Conservation (phyloP, 2,797 vertebrate species). For the Myotis pilosus region DNA sequence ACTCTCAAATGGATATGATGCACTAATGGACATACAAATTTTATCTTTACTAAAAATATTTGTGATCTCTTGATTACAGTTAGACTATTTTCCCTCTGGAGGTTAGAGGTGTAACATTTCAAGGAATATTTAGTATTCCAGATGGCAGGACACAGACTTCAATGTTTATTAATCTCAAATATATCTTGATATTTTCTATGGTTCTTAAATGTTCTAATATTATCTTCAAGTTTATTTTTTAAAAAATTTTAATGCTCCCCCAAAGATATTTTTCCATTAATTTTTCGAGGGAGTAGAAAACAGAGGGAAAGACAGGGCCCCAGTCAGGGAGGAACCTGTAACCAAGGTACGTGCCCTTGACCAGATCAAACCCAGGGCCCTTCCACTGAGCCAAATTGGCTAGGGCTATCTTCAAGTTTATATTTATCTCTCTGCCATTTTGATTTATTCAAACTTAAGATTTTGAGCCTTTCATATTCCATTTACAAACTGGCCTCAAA, state of each 20-base stretch:
- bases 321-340: too few relatives aligned
- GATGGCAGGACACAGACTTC: neutral
- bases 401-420: neutral
- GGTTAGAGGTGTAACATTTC: constrained; percentile 8
- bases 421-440: neutral
- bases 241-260: too few relatives aligned
- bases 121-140: neutral
- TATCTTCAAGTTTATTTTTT: neutral
- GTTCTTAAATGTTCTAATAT: neutral
- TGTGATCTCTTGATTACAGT: neutral
- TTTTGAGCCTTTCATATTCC: neutral
- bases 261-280: too few relatives aligned
- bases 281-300: too few relatives aligned
- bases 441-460: neutral
- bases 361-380: too few relatives aligned
- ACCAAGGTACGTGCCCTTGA: too few relatives aligned
- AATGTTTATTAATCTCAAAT: neutral
- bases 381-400: too few relatives aligned
- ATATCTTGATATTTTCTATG: neutral
- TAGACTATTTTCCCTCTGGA: neutral
- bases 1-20: neutral
- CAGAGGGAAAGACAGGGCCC: too few relatives aligned
- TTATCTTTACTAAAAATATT: neutral
- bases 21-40: neutral
- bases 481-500: neutral